Evolutionary conservation across 2,888 invertebrate genomes (phyloP).

Genomic region (Corbicula japonica): DNA sequence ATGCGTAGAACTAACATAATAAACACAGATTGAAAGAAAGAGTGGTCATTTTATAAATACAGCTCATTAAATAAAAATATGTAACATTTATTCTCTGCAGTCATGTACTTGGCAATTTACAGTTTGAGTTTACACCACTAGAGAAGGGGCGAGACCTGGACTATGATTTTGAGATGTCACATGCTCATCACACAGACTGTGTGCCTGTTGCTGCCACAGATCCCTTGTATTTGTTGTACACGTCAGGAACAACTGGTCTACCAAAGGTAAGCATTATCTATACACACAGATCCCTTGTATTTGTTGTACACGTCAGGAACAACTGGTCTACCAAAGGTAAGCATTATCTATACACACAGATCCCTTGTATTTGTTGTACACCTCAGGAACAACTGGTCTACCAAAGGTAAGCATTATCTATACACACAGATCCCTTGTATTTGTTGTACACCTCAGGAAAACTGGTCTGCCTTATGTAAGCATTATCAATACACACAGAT

Average conservation of each 20-base stretch:
- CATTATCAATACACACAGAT: too few relatives aligned
- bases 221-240: conserved; percentile 96
- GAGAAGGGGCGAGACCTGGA: conserved; percentile 89
- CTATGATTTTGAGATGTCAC: conserved; percentile 92
- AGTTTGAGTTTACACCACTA: conserved; percentile 80
- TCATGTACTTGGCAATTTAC: too few relatives aligned
- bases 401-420: conserved; percentile 89
- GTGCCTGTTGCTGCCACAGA: conserved; percentile 95
- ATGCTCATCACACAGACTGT: conserved; percentile 90
- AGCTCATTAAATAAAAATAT: too few relatives aligned
- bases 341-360: too few relatives aligned
- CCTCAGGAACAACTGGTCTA: conserved; percentile 89
- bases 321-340: conserved; percentile 84
- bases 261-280: conserved; percentile 89
- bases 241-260: conserved; percentile 89
- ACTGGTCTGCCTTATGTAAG: conserved; percentile 84
- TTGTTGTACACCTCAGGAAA: conserved; percentile 94
- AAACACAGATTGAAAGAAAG: too few relatives aligned
- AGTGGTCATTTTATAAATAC: too few relatives aligned
- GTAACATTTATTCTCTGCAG: too few relatives aligned
- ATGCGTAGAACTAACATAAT: too few relatives aligned
- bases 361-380: conserved; percentile 96
- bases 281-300: conserved; percentile 96
- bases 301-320: conserved; percentile 94
- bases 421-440: conserved; percentile 96